These are phyloP conservation scores for Crematogaster levior DNA, from an alignment of 2,888 invertebrate species.

Conservation along the genomic window DNA sequence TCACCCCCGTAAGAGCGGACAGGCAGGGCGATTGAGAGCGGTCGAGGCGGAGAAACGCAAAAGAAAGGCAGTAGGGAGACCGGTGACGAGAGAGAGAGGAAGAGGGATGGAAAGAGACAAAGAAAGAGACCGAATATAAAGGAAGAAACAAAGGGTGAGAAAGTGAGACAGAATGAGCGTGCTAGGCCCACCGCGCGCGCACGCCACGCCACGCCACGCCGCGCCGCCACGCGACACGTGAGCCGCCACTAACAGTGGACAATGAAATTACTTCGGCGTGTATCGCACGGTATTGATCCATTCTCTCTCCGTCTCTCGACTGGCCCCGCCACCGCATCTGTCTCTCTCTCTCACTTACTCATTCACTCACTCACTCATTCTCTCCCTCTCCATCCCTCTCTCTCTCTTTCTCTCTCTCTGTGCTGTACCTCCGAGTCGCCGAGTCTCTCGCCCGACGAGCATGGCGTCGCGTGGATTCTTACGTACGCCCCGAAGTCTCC, in stretches of 20 bases:
- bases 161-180: constrained; percentile 20
- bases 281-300: constrained; percentile 81
- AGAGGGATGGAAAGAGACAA: constrained; percentile 11
- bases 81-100: constrained; percentile 25
- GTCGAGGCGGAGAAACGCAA: constrained; percentile 40
- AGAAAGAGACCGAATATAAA: constrained; percentile 23
- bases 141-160: constrained; percentile 7
- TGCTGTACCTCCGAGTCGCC: constrained; percentile 53
- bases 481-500: constrained; percentile 40
- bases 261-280: constrained; percentile 82
- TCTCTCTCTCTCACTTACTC: constrained; percentile 35
- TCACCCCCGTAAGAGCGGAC: constrained; percentile 58
- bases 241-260: constrained; percentile 82
- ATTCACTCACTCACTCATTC: constrained; percentile 35
- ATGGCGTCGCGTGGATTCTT: constrained; percentile 62
- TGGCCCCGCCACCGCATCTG: constrained; percentile 35
- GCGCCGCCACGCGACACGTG: constrained; percentile 79
- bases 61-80: constrained; percentile 53
- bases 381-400: constrained; percentile 34
- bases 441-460: constrained; percentile 63
- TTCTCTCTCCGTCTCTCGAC: constrained; percentile 66
- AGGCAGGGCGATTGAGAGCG: constrained; percentile 63
- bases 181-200: constrained; percentile 60
- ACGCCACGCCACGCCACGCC: constrained; percentile 56
- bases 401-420: constrained; percentile 35